Evolutionary conservation across 2,113 vertebrate genomes (phyloP).

Genomic region (Hemichromis elongatus): DNA sequence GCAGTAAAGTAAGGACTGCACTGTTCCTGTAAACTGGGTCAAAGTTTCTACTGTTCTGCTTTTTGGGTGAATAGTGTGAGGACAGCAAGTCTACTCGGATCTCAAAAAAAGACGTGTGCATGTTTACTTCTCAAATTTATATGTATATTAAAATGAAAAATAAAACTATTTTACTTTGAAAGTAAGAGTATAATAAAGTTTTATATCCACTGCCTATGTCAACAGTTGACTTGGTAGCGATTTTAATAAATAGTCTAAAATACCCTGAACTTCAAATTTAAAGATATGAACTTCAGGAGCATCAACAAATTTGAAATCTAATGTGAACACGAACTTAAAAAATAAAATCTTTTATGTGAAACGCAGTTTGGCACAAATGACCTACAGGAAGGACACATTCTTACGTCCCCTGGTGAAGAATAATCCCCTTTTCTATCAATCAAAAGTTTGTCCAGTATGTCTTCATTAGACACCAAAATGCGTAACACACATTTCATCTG

Average conservation of each 20-base stretch:
- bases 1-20: slow-evolving; percentile 48
- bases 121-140: background rate
- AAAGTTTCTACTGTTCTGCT: slow-evolving; percentile 47
- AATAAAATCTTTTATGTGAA: background rate
- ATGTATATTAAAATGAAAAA: background rate
- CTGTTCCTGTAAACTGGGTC: slow-evolving; percentile 65
- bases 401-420: background rate
- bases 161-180: background rate
- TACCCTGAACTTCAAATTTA: background rate
- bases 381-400: background rate
- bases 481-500: slow-evolving; percentile 33
- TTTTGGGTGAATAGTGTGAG: slow-evolving; percentile 1
- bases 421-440: slow-evolving; percentile 1
- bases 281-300: background rate
- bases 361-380: slow-evolving; percentile 28
- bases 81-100: background rate
- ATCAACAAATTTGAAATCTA: background rate
- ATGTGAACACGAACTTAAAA: background rate
- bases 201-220: background rate
- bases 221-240: background rate
- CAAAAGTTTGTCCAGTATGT: slow-evolving; percentile 3
- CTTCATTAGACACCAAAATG: background rate
- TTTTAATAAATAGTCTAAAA: background rate
- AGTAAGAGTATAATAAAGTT: background rate
- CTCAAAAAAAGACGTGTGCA: background rate